Evolutionary conservation across 2,797 vertebrate species (phyloP), one percentile per base, ranked within the genome.

Genomic region (Propithecus perrieri): DNA sequence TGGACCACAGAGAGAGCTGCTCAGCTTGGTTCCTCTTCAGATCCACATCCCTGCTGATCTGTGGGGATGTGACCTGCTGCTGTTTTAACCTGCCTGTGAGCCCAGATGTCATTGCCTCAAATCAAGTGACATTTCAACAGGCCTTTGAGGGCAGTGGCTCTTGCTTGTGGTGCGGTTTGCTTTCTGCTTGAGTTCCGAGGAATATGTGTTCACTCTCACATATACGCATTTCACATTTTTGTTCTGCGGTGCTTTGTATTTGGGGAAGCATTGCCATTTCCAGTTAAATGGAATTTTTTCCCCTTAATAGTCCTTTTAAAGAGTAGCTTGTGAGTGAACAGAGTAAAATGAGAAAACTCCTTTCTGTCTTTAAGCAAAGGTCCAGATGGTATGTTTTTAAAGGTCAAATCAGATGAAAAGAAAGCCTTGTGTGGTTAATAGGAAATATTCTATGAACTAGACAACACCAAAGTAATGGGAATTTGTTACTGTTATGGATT

Each of bases 371-470:
- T 50, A 81, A 80, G 57, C 22, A 63, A 59, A 75, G 28, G 20
- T 69, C 46, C 67, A 71, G 33, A 59, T 72, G 18, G 28, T 48
- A 46, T 92, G 46, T 81, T 94, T 93, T 93, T 53, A 94, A 96
- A 96, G 86, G 59, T 87, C 61, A 88, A 69, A 85, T 88, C n/a
- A 35, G 35, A 89, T 89, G 53, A 86, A 91, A 95, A 81, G 59
- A 85, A 85, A 92, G 30, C 10, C 43, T 35, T 71, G 1, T 87
- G 30, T 93, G 38, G 5, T 38, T 92, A 81, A 85, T 90, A 59
- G 61, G 95, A 95, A 91, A 83, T 57, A 95, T 10, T 90, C 61
- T 92, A 0, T 80, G 38, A 89, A 72, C 81, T 55, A 85, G 38
- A 48, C 69, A 85, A 41, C 38, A 74, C 30, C 15, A 74, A 79